Conservation (phyloP, 2,888 invertebrate species). For the Ochlodes sylvanus region DNA sequence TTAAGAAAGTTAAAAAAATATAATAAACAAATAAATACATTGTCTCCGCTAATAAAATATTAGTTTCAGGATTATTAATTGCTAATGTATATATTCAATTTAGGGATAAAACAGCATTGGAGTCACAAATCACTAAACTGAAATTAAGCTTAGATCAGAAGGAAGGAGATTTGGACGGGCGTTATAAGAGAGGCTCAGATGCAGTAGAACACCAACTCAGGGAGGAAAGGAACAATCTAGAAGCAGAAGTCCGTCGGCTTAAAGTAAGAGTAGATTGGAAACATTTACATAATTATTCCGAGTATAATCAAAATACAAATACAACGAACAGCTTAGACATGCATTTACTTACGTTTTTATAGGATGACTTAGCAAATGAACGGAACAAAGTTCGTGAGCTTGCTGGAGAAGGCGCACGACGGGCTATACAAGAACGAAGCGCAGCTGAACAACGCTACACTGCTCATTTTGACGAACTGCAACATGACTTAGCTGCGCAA, state of each 20-base stretch:
- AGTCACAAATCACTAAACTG: slow-evolving; percentile 88
- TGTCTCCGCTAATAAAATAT: too few relatives aligned
- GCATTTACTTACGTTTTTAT: slow-evolving; percentile 41
- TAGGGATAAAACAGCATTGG: slow-evolving; percentile 88
- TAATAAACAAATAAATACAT: too few relatives aligned
- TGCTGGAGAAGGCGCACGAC: slow-evolving; percentile 90
- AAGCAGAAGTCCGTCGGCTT: slow-evolving; percentile 90
- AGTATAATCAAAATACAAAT: too few relatives aligned
- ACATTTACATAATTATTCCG: neutral
- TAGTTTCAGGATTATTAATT: too few relatives aligned
- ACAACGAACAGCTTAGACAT: too few relatives aligned
- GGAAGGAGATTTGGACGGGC: slow-evolving; percentile 86
- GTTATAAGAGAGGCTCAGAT: slow-evolving; percentile 88
- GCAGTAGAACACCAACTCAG: slow-evolving; percentile 90
- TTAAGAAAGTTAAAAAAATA: neutral
- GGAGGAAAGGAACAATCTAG: slow-evolving; percentile 91
- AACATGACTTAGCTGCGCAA: slow-evolving; percentile 91
- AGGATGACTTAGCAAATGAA: slow-evolving; percentile 91
- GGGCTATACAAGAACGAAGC: slow-evolving; percentile 89
- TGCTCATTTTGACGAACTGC: slow-evolving; percentile 91
- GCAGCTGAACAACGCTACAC: slow-evolving; percentile 90
- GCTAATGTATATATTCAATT: slow-evolving; percentile 3
- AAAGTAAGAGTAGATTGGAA: slow-evolving; percentile 61
- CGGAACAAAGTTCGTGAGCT: slow-evolving; percentile 90
- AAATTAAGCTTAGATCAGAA: slow-evolving; percentile 87